phyloP scores from a whole-genome alignment of 2,797 vertebrate genomes.

The Clarias fuscus region DNA sequence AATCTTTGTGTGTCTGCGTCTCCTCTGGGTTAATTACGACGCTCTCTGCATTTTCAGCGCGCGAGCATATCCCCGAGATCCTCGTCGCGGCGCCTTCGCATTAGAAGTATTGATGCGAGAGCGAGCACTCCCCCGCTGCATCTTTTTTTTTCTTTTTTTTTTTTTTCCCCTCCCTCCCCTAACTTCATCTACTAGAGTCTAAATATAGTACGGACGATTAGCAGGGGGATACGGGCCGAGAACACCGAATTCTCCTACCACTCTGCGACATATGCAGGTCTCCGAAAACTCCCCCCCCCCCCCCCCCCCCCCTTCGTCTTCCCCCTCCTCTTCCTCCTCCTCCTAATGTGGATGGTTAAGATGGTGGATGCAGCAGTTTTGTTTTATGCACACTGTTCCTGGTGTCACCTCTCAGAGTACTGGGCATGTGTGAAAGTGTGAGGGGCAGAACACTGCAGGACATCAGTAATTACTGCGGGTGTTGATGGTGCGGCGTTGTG shows the following conservation, averaged over 20 bases:
- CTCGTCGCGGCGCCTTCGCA: neutral
- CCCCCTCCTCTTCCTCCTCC: neutral
- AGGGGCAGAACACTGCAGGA: neutral
- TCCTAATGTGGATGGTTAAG: neutral
- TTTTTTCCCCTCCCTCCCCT: neutral
- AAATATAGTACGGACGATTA: conserved; percentile 52
- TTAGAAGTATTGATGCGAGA: conserved; percentile 39
- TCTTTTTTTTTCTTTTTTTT: neutral
- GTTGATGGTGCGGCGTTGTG: neutral
- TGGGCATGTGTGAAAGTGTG: conserved; percentile 12
- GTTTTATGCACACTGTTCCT: neutral
- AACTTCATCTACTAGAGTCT: conserved; percentile 30
- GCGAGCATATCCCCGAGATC: conserved; percentile 10
- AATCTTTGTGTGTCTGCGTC: neutral
- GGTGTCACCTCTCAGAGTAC: conserved; percentile 19
- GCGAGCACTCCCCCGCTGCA: neutral
- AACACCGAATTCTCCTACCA: conserved; percentile 30
- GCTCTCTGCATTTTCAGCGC: neutral
- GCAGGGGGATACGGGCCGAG: conserved; percentile 42
- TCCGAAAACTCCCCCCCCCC: neutral
- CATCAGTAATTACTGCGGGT: conserved; percentile 1
- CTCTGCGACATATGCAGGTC: conserved; percentile 33
- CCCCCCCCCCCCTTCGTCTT: neutral
- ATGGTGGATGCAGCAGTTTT: conserved; percentile 29
- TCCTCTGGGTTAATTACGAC: neutral